Conservation (phyloP, 2,797 vertebrate genomes). For the Limosa lapponica region DNA sequence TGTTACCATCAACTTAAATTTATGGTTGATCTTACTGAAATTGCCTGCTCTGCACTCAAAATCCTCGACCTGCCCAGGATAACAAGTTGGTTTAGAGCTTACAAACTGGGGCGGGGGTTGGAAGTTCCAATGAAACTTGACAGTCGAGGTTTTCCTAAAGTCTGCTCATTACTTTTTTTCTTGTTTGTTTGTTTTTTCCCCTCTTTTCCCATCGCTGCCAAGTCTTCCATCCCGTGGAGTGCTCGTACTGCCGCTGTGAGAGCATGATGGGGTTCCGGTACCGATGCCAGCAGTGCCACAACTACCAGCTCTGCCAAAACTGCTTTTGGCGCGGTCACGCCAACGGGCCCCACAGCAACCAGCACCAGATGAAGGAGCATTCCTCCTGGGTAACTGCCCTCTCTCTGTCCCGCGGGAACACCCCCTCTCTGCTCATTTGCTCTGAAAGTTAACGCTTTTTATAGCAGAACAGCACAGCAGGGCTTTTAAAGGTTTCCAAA, state of each 20-base stretch:
- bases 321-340: slow-evolving; percentile 98
- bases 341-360: slow-evolving; percentile 95
- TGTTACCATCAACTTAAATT: background rate
- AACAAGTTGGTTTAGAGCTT: background rate
- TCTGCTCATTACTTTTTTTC: background rate
- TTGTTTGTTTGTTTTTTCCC: too few species aligned
- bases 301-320: slow-evolving; percentile 97
- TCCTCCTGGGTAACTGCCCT: slow-evolving; percentile 90
- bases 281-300: slow-evolving; percentile 98
- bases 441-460: accelerated
- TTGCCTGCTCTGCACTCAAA: background rate
- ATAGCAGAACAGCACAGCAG: background rate
- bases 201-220: background rate
- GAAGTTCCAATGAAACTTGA: background rate
- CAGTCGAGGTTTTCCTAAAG: background rate
- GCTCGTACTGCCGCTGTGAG: slow-evolving; percentile 95
- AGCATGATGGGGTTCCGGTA: slow-evolving; percentile 99
- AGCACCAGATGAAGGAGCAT: slow-evolving; percentile 99
- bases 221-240: slow-evolving; percentile 99
- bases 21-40: accelerated
- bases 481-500: background rate
- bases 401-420: background rate
- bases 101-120: background rate
- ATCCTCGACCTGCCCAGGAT: background rate
- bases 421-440: background rate